These are phyloP conservation scores for Caranx ignobilis DNA, from an alignment of 2,113 vertebrate genomes.

Conservation along the genomic window DNA sequence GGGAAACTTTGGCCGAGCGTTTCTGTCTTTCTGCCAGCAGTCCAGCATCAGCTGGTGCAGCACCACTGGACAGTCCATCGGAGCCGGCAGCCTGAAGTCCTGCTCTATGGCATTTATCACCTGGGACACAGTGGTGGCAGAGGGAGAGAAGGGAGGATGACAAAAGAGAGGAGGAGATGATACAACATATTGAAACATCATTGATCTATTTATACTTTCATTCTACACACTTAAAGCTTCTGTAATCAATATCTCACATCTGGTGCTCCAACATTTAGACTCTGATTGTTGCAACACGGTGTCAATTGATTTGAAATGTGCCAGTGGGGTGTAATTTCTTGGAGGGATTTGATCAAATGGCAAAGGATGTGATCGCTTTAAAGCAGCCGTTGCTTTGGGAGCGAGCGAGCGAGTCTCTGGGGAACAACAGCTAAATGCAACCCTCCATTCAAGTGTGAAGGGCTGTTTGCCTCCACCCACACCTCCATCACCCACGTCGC, in stretches of 20 bases:
- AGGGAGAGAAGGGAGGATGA: background rate
- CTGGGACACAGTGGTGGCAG: constrained; percentile 73
- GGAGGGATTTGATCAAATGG: no score
- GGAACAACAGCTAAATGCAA: background rate
- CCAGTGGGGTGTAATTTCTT: no score
- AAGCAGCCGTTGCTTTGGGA: background rate
- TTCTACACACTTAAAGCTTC: background rate
- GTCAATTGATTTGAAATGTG: no score
- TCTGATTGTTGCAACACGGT: no score
- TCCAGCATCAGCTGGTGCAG: constrained; percentile 98
- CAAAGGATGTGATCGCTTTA: background rate
- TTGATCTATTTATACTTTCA: background rate
- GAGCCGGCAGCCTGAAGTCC: constrained; percentile 96
- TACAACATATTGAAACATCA: background rate
- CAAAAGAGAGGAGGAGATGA: background rate
- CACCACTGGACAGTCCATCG: constrained; percentile 97
- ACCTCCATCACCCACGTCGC: constrained; percentile 13
- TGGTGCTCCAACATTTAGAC: background rate
- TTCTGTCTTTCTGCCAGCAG: constrained; percentile 99
- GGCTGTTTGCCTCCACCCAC: constrained; percentile 10
- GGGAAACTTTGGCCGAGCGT: constrained; percentile 94
- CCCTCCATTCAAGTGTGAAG: background rate
- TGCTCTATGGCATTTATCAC: constrained; percentile 99
- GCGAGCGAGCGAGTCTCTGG: background rate
- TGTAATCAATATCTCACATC: background rate